phyloP scores from a whole-genome alignment of 2,888 invertebrate genomes.

The Electrophaes corylata region DNA sequence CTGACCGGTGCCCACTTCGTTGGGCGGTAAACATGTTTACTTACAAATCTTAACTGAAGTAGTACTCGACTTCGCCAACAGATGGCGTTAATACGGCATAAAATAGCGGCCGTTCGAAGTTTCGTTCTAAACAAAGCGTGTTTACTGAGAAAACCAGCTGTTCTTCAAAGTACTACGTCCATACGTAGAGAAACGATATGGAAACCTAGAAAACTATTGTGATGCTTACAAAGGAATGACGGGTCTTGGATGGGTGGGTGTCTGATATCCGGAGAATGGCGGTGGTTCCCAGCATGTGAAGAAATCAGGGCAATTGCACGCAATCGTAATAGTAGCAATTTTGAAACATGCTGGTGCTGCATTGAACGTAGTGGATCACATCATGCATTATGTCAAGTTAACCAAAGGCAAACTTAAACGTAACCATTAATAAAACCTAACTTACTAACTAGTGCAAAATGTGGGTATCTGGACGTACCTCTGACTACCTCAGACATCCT shows the following conservation, averaged over 20 bases:
- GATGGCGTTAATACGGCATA: too few relatives aligned
- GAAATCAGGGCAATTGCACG: slow-evolving; percentile 55
- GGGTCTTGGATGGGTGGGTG: slow-evolving; percentile 53
- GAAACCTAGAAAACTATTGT: slow-evolving; percentile 65
- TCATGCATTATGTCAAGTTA: not conserved
- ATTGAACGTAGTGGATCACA: slow-evolving; percentile 26
- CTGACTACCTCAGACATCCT: too few relatives aligned
- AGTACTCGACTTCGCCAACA: too few relatives aligned
- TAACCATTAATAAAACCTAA: too few relatives aligned
- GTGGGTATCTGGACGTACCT: too few relatives aligned
- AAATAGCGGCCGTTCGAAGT: too few relatives aligned
- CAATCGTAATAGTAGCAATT: slow-evolving; percentile 47
- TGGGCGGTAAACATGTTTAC: too few relatives aligned
- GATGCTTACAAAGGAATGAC: slow-evolving; percentile 71
- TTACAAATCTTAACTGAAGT: too few relatives aligned
- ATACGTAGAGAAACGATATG: slow-evolving; percentile 50
- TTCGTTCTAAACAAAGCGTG: not conserved
- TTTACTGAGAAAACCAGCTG: slow-evolving; percentile 8
- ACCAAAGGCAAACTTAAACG: not conserved
- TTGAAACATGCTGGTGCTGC: slow-evolving; percentile 43
- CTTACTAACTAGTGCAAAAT: too few relatives aligned
- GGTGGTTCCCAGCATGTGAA: slow-evolving; percentile 56
- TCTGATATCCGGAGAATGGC: slow-evolving; percentile 40
- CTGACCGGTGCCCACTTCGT: too few relatives aligned
- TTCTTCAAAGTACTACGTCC: not conserved